Conservation (phyloP, 1,140 invertebrate species). For the Octopus bimaculoides region DNA sequence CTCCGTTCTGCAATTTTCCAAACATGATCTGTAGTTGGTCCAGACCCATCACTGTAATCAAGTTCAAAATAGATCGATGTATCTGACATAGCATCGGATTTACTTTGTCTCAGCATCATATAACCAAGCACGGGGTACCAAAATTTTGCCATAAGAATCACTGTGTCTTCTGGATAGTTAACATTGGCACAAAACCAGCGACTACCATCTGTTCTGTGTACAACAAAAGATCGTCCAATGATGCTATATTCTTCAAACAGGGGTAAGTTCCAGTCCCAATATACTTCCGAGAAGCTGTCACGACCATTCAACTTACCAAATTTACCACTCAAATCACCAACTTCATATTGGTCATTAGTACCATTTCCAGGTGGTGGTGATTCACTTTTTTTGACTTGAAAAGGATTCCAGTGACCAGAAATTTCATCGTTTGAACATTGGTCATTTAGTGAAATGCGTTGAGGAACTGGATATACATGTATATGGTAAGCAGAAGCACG, state of each 20-base stretch:
- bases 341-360: constrained; percentile 66
- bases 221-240: constrained; percentile 77
- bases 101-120: constrained; percentile 80
- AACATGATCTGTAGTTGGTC: constrained; percentile 71
- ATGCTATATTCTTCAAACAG: constrained; percentile 79
- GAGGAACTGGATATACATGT: constrained; percentile 59
- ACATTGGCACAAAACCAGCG: constrained; percentile 63
- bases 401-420: constrained; percentile 65
- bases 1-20: constrained; percentile 61
- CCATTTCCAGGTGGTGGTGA: constrained; percentile 62
- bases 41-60: constrained; percentile 81
- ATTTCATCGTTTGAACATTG: constrained; percentile 81
- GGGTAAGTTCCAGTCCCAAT: constrained; percentile 83
- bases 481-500: constrained; percentile 59
- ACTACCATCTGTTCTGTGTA: constrained; percentile 65
- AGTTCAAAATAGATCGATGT: constrained; percentile 70
- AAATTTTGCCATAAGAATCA: constrained; percentile 55
- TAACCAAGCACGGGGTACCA: constrained; percentile 83
- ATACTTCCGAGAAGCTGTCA: constrained; percentile 63
- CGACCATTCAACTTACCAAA: constrained; percentile 64
- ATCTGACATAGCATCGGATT: constrained; percentile 75
- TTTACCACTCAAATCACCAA: constrained; percentile 90
- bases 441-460: constrained; percentile 69
- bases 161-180: constrained; percentile 40
- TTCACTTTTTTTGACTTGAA: constrained; percentile 42